Evolutionary conservation across 2,888 invertebrate genomes (phyloP).

Genomic region (Dasypolia templi): DNA sequence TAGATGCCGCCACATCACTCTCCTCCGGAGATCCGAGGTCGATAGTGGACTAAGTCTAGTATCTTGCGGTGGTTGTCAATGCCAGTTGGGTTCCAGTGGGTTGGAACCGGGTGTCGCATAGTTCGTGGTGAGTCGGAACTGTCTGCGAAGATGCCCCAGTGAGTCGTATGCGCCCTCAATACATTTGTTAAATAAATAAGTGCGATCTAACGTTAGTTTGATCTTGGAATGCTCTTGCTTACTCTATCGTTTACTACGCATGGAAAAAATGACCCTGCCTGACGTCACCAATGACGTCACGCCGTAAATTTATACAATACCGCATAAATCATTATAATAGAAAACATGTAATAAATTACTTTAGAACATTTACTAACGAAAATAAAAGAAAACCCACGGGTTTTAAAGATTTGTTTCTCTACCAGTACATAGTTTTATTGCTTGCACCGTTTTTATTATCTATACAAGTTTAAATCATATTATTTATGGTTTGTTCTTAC

Average conservation of each 20-base stretch:
- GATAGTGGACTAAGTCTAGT: no score
- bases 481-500: slow-evolving; percentile 44
- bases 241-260: not conserved
- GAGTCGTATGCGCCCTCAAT: no score
- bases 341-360: slow-evolving; percentile 49
- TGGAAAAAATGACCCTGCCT: not conserved
- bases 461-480: slow-evolving; percentile 62
- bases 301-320: slow-evolving; percentile 18
- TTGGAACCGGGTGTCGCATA: no score
- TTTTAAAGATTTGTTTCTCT: slow-evolving; percentile 63
- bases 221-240: not conserved
- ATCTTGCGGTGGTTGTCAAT: no score
- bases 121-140: no score
- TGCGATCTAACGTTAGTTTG: not conserved
- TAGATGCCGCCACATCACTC: no score
- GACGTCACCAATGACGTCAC: slow-evolving; percentile 39
- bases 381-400: slow-evolving; percentile 51
- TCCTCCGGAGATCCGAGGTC: no score
- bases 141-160: no score
- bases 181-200: not conserved
- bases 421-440: slow-evolving; percentile 63
- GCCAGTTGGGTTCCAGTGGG: no score
- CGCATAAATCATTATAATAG: slow-evolving; percentile 50
- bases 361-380: slow-evolving; percentile 42
- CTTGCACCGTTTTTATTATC: slow-evolving; percentile 67